These are phyloP conservation scores for Leptopilina syphax DNA, from an alignment of 2,888 invertebrate species.

Conservation along the genomic window DNA sequence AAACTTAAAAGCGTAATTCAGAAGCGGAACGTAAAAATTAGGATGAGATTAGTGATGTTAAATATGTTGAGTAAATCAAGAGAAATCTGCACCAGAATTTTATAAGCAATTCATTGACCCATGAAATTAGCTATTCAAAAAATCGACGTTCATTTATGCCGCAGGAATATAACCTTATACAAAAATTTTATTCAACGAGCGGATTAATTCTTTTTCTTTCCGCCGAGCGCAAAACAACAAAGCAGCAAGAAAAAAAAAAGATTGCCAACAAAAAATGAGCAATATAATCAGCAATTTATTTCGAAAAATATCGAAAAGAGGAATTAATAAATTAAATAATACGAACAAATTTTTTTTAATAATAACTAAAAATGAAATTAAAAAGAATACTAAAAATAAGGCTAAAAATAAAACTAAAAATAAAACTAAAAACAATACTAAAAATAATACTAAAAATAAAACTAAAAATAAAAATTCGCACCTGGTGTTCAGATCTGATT, in stretches of 20 bases:
- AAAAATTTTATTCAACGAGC: constrained; percentile 1
- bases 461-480: too few relatives aligned
- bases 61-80: constrained; percentile 55
- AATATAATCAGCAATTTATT: neutral
- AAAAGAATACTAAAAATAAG: too few relatives aligned
- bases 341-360: too few relatives aligned
- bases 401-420: too few relatives aligned
- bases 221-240: neutral
- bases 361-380: too few relatives aligned
- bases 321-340: too few relatives aligned
- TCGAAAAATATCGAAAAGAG: too few relatives aligned
- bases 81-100: constrained; percentile 28
- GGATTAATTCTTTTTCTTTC: neutral
- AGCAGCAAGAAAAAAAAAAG: neutral
- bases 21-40: constrained; percentile 55
- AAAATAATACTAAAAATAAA: too few relatives aligned
- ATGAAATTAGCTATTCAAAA: constrained; percentile 30
- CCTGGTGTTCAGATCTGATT: too few relatives aligned
- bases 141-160: constrained; percentile 24
- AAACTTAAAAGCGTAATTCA: constrained; percentile 24
- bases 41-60: constrained; percentile 51
- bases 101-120: constrained; percentile 17
- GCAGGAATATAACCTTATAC: neutral
- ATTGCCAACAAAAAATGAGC: constrained; percentile 12
- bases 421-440: too few relatives aligned